These are phyloP conservation scores for Gambusia holbrooki DNA, from an alignment of 2,113 vertebrate species.

Conservation along the genomic window DNA sequence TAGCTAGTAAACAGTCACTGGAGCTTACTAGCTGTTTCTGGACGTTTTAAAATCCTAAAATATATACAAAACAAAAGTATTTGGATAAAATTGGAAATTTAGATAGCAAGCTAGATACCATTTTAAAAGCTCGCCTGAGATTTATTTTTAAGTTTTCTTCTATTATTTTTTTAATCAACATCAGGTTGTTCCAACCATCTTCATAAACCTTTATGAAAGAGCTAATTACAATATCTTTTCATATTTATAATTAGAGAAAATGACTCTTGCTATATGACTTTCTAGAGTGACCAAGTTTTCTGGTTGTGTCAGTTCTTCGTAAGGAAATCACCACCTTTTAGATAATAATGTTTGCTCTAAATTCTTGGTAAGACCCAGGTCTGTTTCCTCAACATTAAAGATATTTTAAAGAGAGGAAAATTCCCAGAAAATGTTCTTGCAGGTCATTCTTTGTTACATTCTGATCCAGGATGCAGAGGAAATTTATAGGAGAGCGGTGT, in stretches of 20 bases:
- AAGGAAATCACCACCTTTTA: conserved; percentile 8
- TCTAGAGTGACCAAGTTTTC: conserved; percentile 20
- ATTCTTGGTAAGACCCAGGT: background rate
- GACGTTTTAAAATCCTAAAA: background rate
- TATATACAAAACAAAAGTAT: background rate
- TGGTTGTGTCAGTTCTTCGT: background rate
- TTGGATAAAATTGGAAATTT: background rate
- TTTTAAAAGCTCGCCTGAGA: background rate
- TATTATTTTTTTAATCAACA: background rate
- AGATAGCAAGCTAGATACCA: background rate
- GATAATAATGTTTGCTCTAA: background rate
- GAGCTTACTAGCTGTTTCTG: background rate
- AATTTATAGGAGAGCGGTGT: conserved; percentile 4
- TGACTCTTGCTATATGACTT: background rate
- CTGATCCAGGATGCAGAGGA: conserved; percentile 1
- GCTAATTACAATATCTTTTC: background rate
- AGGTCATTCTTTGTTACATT: background rate
- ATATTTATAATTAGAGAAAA: background rate
- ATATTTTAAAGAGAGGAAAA: conserved; percentile 3
- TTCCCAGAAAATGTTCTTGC: background rate
- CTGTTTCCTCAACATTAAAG: conserved; percentile 13
- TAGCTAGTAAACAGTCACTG: background rate
- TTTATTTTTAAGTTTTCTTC: background rate
- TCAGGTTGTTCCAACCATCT: background rate
- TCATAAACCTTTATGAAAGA: background rate